A percentile compares a stretch with the other conserved stretches of the same genome.
Conservation (phyloP, 2,797 vertebrate species). For the Moxostoma hubbsi region DNA sequence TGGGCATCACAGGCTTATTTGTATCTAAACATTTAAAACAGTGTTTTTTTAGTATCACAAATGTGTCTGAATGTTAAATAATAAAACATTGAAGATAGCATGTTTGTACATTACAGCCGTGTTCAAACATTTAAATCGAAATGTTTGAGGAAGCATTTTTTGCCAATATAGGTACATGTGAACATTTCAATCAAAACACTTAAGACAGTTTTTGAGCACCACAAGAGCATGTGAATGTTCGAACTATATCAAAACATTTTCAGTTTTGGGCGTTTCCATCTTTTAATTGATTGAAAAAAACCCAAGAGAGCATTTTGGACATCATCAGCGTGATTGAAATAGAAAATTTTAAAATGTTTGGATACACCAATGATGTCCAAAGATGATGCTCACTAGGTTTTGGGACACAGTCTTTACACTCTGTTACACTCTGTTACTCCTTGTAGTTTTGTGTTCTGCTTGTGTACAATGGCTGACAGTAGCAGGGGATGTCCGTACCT, state of each 20-base stretch:
- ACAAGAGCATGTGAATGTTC: no score
- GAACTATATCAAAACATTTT: no score
- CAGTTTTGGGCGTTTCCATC: no score
- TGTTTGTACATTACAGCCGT: no score
- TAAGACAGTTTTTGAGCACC: no score
- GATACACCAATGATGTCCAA: background rate
- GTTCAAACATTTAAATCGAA: no score
- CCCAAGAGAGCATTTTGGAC: background rate
- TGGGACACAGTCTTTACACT: background rate
- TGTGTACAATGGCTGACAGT: background rate
- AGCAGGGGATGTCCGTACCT: slow-evolving; percentile 76
- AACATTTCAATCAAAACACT: no score
- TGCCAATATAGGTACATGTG: no score
- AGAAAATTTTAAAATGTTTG: background rate
- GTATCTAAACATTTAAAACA: background rate
- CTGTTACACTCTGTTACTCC: no score
- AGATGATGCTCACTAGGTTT: background rate
- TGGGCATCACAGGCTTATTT: background rate
- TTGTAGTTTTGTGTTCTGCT: background rate
- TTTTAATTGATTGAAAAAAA: background rate
- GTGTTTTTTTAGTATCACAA: no score
- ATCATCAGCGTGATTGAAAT: background rate
- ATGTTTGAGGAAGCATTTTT: background rate
- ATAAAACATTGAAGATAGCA: no score
- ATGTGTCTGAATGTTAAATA: no score